These are phyloP conservation scores for Rousettus leschenaultii DNA, from an alignment of 2,113 vertebrate species.

Conservation along the genomic window DNA sequence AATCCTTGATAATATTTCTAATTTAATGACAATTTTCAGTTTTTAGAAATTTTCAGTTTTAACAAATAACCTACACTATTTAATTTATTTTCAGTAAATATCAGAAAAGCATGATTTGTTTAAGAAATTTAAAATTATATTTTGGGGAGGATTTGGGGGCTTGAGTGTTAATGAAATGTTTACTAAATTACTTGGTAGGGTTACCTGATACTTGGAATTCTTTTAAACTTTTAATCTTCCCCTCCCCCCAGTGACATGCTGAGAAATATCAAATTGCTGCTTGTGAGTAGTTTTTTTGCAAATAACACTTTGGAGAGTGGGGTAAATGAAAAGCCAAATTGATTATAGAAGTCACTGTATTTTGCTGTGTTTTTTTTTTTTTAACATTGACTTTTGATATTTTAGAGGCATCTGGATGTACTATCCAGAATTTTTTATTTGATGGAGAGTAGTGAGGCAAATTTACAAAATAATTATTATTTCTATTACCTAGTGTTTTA, in stretches of 20 bases:
- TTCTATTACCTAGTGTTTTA: slow-evolving; percentile 7
- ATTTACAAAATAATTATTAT: neutral
- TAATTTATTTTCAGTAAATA: neutral
- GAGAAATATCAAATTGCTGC: neutral
- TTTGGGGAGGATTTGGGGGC: neutral
- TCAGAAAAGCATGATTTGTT: slow-evolving; percentile 21
- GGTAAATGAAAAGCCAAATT: neutral
- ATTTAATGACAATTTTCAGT: slow-evolving; percentile 3
- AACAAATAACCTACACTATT: neutral
- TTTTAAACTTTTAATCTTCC: neutral
- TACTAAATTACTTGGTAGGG: neutral
- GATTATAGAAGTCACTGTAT: neutral
- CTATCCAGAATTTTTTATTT: neutral
- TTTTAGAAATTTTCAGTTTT: neutral
- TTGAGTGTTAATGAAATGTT: neutral
- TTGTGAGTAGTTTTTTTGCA: neutral
- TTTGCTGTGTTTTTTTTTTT: neutral
- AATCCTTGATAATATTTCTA: slow-evolving; percentile 25
- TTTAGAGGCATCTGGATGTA: neutral
- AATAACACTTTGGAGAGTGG: neutral
- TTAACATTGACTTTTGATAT: neutral
- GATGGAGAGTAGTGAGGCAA: neutral
- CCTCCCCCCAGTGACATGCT: neutral
- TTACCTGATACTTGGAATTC: neutral
- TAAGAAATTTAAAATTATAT: neutral